phyloP scores from a whole-genome alignment of 1,140 invertebrate species.

The Pollicipes pollicipes region DNA sequence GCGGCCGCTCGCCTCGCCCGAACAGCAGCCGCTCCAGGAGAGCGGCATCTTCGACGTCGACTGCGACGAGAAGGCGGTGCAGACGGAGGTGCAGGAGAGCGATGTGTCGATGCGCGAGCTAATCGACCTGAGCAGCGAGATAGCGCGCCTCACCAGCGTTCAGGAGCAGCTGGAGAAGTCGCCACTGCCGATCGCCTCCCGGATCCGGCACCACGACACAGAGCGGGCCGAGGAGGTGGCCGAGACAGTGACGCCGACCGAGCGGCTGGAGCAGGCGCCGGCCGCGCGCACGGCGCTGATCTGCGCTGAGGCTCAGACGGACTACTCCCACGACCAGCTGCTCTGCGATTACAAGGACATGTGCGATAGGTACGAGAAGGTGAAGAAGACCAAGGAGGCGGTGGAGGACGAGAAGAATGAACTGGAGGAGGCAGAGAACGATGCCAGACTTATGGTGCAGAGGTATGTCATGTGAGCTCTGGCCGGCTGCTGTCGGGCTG shows the following conservation, averaged over 20 bases:
- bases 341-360: not conserved
- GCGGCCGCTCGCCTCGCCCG: not conserved
- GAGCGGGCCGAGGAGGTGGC: not conserved
- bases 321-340: not conserved
- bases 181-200: not conserved
- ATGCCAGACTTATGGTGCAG: slow-evolving; percentile 41
- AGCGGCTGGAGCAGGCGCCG: too few species aligned
- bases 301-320: not conserved
- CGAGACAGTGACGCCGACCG: not conserved
- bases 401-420: slow-evolving; percentile 41
- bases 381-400: not conserved
- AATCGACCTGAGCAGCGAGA: slow-evolving; percentile 1
- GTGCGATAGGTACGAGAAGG: not conserved
- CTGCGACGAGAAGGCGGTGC: not conserved
- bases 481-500: too few species aligned
- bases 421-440: slow-evolving; percentile 47
- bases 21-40: not conserved
- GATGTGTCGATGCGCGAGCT: slow-evolving; percentile 1
- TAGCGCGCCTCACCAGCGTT: not conserved
- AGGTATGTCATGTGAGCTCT: slow-evolving; percentile 24
- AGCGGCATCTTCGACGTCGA: slow-evolving; percentile 4
- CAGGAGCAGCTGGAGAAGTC: not conserved
- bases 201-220: not conserved
- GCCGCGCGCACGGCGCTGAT: not conserved
- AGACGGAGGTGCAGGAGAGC: not conserved